Evolutionary conservation across 2,797 vertebrate genomes (phyloP).

Genomic region (Tamandua tetradactyla): DNA sequence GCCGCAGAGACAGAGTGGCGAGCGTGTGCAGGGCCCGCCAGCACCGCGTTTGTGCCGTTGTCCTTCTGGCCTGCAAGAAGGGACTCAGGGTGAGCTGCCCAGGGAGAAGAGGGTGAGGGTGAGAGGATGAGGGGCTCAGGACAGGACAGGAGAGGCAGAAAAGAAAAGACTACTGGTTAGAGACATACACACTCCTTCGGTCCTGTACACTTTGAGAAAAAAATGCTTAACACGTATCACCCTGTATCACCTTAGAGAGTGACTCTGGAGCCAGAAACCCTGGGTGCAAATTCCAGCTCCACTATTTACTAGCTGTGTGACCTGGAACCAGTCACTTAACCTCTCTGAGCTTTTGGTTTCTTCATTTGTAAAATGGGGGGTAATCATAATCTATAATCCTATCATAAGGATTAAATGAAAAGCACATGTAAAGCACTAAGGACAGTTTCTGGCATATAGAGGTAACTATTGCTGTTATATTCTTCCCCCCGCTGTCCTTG

Average conservation of each 20-base stretch:
- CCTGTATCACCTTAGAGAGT: neutral
- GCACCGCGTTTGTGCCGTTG: neutral
- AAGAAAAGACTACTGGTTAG: neutral
- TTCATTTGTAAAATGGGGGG: neutral
- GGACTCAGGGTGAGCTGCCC: too few relatives aligned
- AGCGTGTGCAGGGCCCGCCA: neutral
- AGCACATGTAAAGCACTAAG: rapidly evolving
- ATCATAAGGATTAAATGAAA: neutral
- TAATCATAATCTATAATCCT: neutral
- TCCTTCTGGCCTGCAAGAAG: neutral
- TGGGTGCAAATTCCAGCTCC: too few relatives aligned
- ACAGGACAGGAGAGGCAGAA: neutral
- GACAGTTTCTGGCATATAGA: neutral
- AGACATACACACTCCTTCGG: neutral
- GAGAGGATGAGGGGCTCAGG: neutral
- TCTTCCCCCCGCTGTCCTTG: neutral
- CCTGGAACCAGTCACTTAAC: too few relatives aligned
- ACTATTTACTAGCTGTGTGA: too few relatives aligned
- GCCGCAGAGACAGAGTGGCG: neutral
- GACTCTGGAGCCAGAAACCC: too few relatives aligned
- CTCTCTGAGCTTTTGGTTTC: too few relatives aligned
- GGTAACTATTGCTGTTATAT: neutral
- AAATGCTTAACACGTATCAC: neutral
- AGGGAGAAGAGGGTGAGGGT: neutral
- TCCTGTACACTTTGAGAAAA: neutral